These are phyloP conservation scores for Hyperoplus lanceolatus DNA, from an alignment of 2,797 vertebrate species.

Conservation along the genomic window DNA sequence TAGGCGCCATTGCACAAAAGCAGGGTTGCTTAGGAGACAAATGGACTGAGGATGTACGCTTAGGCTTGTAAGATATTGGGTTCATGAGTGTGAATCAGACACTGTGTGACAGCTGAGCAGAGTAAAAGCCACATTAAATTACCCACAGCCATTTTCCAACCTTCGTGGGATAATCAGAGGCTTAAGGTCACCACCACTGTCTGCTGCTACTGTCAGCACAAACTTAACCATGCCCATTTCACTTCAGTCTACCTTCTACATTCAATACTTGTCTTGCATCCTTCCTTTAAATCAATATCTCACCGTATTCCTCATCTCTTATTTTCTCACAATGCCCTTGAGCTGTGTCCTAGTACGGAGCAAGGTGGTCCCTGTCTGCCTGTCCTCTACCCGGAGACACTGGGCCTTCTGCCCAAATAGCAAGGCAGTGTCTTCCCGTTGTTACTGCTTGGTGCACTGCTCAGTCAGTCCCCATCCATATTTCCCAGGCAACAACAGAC, in stretches of 20 bases:
- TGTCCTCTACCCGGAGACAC: constrained; percentile 46
- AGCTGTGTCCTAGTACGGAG: constrained; percentile 20
- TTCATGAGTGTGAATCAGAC: constrained; percentile 44
- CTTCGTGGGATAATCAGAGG: constrained; percentile 40
- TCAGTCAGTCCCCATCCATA: constrained; percentile 57
- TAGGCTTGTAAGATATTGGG: constrained; percentile 24
- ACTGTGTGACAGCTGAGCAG: constrained; percentile 13
- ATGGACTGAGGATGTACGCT: constrained; percentile 38
- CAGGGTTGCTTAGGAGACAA: constrained; percentile 34
- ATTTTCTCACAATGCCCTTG: constrained; percentile 51
- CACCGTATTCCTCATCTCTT: constrained; percentile 8
- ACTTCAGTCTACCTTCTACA: constrained; percentile 15
- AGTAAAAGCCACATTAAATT: constrained; percentile 55
- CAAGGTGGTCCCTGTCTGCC: constrained; percentile 45
- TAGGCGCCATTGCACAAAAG: neutral
- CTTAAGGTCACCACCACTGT: constrained; percentile 55
- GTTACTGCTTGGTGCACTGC: constrained; percentile 38
- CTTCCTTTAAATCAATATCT: constrained; percentile 15
- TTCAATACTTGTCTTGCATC: constrained; percentile 21
- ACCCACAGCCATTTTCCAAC: constrained; percentile 41
- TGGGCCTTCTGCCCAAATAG: constrained; percentile 58
- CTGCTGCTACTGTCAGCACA: constrained; percentile 30
- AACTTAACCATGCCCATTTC: constrained; percentile 4
- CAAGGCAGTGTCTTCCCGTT: constrained; percentile 40
- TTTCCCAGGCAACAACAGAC: constrained; percentile 46